Percentiles rank a stretch among this genome's conserved stretches.
These are phyloP conservation scores for Fistularia commersonii DNA, from an alignment of 2,797 vertebrate genomes.

Conservation along the genomic window DNA sequence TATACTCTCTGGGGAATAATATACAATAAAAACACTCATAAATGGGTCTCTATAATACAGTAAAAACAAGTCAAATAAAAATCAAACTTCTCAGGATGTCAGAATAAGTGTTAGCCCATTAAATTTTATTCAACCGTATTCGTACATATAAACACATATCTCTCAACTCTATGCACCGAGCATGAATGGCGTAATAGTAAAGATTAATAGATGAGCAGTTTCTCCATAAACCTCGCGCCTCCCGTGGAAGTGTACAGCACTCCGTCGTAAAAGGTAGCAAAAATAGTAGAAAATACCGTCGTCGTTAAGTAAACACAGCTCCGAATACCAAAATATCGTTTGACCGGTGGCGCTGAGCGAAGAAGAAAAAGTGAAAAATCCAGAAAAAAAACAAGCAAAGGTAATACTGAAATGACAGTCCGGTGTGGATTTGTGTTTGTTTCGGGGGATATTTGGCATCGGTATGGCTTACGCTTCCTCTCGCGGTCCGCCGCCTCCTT, in stretches of 20 bases:
- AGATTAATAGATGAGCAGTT: slow-evolving; percentile 32
- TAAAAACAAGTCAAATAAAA: too few species aligned
- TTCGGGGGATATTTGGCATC: slow-evolving; percentile 50
- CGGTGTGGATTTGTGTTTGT: slow-evolving; percentile 15
- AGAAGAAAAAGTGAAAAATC: slow-evolving; percentile 23
- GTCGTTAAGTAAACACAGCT: slow-evolving; percentile 38
- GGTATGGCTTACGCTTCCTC: slow-evolving; percentile 68
- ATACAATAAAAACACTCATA: too few species aligned
- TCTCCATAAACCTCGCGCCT: slow-evolving; percentile 17
- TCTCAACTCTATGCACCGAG: slow-evolving; percentile 47
- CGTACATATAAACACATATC: slow-evolving; percentile 57
- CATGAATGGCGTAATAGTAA: slow-evolving; percentile 44
- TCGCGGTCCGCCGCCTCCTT: slow-evolving; percentile 38
- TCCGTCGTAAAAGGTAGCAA: slow-evolving; percentile 47
- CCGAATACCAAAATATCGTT: slow-evolving; percentile 41
- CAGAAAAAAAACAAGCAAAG: slow-evolving; percentile 17
- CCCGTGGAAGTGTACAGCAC: slow-evolving; percentile 37
- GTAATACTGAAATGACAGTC: slow-evolving; percentile 47
- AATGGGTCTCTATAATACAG: too few species aligned
- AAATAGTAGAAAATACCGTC: slow-evolving; percentile 62
- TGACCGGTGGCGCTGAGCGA: slow-evolving; percentile 32
- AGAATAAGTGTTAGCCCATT: slow-evolving; percentile 35
- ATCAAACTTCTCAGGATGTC: background rate
- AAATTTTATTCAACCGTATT: slow-evolving; percentile 61
- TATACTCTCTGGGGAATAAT: too few species aligned